Base-by-base conservation (phyloP, 2,888 invertebrate species). In the Drepana falcataria region DNA sequence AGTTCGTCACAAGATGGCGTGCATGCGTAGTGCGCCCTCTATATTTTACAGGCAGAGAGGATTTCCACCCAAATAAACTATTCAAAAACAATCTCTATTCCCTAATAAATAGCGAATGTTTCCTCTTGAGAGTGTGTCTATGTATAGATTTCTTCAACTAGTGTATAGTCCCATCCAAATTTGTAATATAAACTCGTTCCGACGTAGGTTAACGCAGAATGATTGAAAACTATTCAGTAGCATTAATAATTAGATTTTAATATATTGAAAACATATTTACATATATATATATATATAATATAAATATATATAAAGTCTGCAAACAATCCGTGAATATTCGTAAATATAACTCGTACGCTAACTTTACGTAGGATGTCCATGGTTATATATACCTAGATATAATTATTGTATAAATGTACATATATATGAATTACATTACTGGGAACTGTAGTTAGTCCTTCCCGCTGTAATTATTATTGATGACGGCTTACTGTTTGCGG, bases 331-430 rank as follows among this genome's bases (percentile, higher is more conserved):
- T 21, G 21, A 21, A 21, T 21, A 21, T 21, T 21, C 21, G 21
- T 21, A 21, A 21, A 57, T 61, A 68, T 63, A 61, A 60, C 59
- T 61, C 68, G 61, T 73, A 68, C 68, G 74, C 21, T 21, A 21
- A 21, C 21, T 21, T 64, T 62, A 69, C 68, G 55, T 61, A 61
- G 71, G 71, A 76, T 77, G 77, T 82, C 79, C 78, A 73, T 76
- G 71, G 69, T 60, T 59, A 66, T 69, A 66, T 56, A 68, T 59
- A 21, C 21, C 21, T 21, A 21, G 1, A 21, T 21, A 75, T 69
- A 68, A 64, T 73, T 78, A 69, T 63, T 88, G 87, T 88, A 88
- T 66, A 90, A 87, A 87, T 87, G 87, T 89, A 85, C 71, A 86
- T 85, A 85, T 71, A 86, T 85, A 85, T 65, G 59, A 52, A 62